These are phyloP conservation scores for Enteromius thamalakanensis DNA, from an alignment of 2,797 vertebrate genomes.

Conservation along the genomic window DNA sequence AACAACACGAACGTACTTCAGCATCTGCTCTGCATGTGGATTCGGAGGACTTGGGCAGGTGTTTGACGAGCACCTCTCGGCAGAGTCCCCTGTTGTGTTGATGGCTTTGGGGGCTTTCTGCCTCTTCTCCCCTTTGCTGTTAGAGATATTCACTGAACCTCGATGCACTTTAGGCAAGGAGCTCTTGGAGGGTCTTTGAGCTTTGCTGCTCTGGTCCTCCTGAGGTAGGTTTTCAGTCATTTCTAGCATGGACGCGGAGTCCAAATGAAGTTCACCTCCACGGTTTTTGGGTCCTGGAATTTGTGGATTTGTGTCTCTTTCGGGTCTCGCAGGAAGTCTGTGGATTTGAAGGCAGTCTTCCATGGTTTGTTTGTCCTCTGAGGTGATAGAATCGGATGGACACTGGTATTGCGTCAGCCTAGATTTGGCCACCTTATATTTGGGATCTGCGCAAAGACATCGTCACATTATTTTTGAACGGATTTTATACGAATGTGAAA, in stretches of 20 bases:
- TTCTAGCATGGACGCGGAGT: conserved; percentile 62
- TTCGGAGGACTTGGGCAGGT: conserved; percentile 64
- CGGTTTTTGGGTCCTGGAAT: conserved; percentile 61
- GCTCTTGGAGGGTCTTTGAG: conserved; percentile 67
- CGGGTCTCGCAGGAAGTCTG: conserved; percentile 69
- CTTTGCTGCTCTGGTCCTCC: conserved; percentile 76
- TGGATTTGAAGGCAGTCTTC: conserved; percentile 80
- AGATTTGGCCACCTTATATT: conserved; percentile 73
- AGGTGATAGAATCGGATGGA: conserved; percentile 66
- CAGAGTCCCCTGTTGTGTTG: conserved; percentile 70
- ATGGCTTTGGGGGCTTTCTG: conserved; percentile 74
- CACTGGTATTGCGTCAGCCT: conserved; percentile 79
- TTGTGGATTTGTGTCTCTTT: conserved; percentile 67
- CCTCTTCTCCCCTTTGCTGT: conserved; percentile 77
- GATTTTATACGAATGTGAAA: neutral
- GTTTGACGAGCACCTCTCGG: conserved; percentile 66
- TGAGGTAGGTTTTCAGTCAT: conserved; percentile 76
- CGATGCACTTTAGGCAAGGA: conserved; percentile 75
- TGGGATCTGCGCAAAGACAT: conserved; percentile 68
- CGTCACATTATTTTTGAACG: neutral
- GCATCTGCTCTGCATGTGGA: conserved; percentile 75
- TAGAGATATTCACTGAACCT: conserved; percentile 65
- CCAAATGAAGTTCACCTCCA: conserved; percentile 59
- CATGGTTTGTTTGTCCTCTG: conserved; percentile 71
- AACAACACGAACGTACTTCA: conserved; percentile 66